Conservation (phyloP, 64 coral and sea anemone genomes). For the Pocillopora damicornis region DNA sequence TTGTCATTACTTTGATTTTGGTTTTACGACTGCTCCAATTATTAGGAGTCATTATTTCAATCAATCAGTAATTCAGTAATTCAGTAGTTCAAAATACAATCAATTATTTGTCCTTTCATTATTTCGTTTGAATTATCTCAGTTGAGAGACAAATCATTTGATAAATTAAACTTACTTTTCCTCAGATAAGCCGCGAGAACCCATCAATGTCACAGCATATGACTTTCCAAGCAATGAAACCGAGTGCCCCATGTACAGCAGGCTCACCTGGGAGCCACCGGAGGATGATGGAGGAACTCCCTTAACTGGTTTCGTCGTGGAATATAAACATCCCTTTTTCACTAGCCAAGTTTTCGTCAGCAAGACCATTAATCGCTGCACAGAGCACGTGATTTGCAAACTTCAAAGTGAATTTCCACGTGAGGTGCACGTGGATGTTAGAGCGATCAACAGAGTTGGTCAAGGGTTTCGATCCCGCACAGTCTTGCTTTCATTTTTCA, state of each 20-base stretch:
- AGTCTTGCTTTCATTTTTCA: slow-evolving; percentile 1
- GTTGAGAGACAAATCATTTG: no score
- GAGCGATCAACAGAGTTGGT: slow-evolving; percentile 29
- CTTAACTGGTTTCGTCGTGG: background rate
- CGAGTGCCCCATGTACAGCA: background rate
- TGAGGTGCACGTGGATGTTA: slow-evolving; percentile 6
- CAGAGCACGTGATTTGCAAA: slow-evolving; percentile 15
- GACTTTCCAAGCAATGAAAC: slow-evolving; percentile 12
- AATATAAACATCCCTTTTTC: slow-evolving; percentile 15
- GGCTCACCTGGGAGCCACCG: background rate
- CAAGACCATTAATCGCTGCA: background rate
- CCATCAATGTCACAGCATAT: slow-evolving; percentile 7
- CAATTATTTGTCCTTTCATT: no score
- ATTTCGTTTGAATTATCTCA: no score
- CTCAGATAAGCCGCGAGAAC: slow-evolving; percentile 11
- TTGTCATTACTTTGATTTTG: no score
- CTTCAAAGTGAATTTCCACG: slow-evolving; percentile 7
- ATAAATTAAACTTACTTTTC: background rate
- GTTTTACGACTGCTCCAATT: background rate
- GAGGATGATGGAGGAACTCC: background rate
- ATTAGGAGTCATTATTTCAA: no score
- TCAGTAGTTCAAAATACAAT: no score
- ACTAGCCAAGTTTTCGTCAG: background rate
- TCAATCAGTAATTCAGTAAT: no score
- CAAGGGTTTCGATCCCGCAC: background rate